Conservation (phyloP, 2,113 vertebrate genomes). For the Rhinolophus ferrumequinum region DNA sequence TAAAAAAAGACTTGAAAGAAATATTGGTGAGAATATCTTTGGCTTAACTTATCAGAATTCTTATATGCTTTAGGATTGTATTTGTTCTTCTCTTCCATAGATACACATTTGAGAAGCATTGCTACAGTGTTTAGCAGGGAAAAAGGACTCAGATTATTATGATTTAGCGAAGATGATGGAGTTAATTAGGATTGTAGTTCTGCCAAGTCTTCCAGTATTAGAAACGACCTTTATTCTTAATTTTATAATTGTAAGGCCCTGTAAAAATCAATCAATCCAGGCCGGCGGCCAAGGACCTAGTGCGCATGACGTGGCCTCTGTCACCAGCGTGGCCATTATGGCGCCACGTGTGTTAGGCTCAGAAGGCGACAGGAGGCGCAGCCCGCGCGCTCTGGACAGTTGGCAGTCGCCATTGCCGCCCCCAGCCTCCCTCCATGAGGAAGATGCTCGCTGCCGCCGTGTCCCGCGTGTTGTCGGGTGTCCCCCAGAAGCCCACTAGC, state of each 20-base stretch:
- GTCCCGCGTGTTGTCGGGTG: neutral
- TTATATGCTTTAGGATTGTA: neutral
- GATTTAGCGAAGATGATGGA: neutral
- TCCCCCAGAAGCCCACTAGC: conserved; percentile 29
- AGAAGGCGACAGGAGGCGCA: fast-evolving
- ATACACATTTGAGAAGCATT: neutral
- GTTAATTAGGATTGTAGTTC: neutral
- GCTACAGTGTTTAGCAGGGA: fast-evolving
- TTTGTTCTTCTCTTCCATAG: neutral
- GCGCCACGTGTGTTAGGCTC: neutral
- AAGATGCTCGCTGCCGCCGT: neutral
- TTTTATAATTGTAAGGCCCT: neutral
- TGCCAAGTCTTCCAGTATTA: neutral
- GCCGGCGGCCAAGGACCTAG: fast-evolving
- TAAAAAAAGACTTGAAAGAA: neutral
- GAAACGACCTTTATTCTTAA: neutral
- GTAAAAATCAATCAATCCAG: too few relatives aligned
- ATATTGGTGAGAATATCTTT: neutral
- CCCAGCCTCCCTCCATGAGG: neutral
- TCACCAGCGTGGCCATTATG: fast-evolving
- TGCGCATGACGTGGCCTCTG: neutral
- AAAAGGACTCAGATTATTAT: neutral
- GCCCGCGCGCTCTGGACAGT: fast-evolving
- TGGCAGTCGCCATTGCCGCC: fast-evolving
- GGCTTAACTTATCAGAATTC: neutral